These are phyloP conservation scores for Andrena trimmerana DNA, from an alignment of 2,888 invertebrate genomes.

Conservation along the genomic window DNA sequence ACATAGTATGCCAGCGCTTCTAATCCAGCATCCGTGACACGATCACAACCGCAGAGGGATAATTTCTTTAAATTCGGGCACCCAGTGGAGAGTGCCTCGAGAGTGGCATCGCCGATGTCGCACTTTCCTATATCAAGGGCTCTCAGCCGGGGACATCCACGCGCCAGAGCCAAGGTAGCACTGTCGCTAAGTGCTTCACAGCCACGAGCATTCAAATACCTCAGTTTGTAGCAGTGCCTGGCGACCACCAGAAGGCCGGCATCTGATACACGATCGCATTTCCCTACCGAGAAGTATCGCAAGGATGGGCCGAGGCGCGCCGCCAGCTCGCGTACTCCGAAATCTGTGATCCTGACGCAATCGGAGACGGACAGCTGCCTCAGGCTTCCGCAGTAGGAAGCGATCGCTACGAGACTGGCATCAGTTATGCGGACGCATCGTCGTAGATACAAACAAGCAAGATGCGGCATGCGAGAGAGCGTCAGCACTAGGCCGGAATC, in stretches of 20 bases:
- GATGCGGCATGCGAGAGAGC: slow-evolving; percentile 94
- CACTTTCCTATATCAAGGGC: slow-evolving; percentile 97
- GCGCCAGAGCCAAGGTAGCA: slow-evolving; percentile 93
- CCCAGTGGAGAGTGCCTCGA: slow-evolving; percentile 94
- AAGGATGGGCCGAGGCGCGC: slow-evolving; percentile 94
- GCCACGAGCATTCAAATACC: slow-evolving; percentile 96
- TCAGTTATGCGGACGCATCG: slow-evolving; percentile 96
- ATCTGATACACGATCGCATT: slow-evolving; percentile 96
- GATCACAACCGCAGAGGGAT: slow-evolving; percentile 95
- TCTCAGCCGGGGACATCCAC: slow-evolving; percentile 93
- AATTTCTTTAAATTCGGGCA: slow-evolving; percentile 96
- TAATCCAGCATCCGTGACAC: slow-evolving; percentile 95
- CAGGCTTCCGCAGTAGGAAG: slow-evolving; percentile 93
- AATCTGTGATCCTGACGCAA: slow-evolving; percentile 95
- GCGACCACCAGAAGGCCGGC: slow-evolving; percentile 95
- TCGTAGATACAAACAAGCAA: slow-evolving; percentile 94
- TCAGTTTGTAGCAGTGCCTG: slow-evolving; percentile 93
- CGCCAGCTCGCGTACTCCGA: slow-evolving; percentile 95
- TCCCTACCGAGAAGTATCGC: slow-evolving; percentile 96
- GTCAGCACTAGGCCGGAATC: slow-evolving; percentile 94
- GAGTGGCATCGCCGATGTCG: slow-evolving; percentile 95
- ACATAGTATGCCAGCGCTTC: slow-evolving; percentile 96
- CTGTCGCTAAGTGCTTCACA: slow-evolving; percentile 98
- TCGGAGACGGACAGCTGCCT: slow-evolving; percentile 96
- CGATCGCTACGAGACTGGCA: slow-evolving; percentile 95